phyloP scores from a whole-genome alignment of 2,113 vertebrate genomes.

The Elanoides forficatus region DNA sequence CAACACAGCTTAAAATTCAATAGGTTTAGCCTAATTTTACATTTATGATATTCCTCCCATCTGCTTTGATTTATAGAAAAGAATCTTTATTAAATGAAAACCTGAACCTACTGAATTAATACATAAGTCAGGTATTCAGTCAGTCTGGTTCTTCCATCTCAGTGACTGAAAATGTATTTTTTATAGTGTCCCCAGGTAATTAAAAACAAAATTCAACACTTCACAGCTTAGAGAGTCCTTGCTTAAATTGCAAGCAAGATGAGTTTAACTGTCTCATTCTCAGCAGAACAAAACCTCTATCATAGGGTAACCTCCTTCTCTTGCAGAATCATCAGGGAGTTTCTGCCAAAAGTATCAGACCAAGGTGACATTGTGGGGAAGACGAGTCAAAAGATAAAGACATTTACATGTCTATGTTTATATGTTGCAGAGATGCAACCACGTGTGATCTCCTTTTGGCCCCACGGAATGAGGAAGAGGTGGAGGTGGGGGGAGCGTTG shows the following conservation, averaged over 20 bases:
- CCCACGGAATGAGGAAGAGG: neutral
- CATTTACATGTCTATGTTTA: fast-evolving
- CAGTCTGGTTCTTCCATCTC: neutral
- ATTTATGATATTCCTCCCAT: constrained; percentile 12
- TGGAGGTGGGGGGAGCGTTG: neutral
- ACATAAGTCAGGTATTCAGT: neutral
- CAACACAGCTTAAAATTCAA: neutral
- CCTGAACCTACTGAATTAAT: neutral
- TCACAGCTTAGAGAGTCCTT: neutral
- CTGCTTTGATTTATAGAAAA: constrained; percentile 12
- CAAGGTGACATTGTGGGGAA: neutral
- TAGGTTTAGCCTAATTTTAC: constrained; percentile 17
- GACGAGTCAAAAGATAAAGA: neutral
- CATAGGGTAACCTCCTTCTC: neutral
- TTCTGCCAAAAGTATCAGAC: neutral
- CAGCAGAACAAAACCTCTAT: neutral
- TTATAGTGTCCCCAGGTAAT: neutral
- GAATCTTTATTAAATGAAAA: constrained; percentile 9
- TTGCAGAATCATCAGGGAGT: neutral
- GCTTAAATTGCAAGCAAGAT: neutral
- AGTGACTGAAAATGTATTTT: constrained; percentile 1
- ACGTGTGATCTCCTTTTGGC: neutral
- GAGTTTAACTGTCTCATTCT: neutral
- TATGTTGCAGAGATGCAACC: neutral
- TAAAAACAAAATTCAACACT: neutral